Conservation (phyloP, 2,797 vertebrate species). For the Gambelia wislizenii region DNA sequence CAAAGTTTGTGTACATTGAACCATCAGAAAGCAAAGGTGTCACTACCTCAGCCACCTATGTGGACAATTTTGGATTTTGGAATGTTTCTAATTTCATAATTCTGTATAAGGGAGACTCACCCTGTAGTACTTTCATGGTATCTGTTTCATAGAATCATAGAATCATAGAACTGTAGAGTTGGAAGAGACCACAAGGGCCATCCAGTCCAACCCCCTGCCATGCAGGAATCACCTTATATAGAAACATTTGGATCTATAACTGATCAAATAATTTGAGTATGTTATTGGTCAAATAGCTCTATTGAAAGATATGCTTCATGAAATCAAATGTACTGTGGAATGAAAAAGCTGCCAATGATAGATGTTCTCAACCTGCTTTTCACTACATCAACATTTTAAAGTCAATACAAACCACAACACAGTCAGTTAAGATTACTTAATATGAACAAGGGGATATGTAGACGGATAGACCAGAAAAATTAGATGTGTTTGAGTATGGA, state of each 20-base stretch:
- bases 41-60: no score
- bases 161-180: no score
- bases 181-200: no score
- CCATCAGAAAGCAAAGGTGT: no score
- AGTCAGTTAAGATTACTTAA: conserved; percentile 79
- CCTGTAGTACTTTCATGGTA: no score
- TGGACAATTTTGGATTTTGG: no score
- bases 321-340: conserved; percentile 71
- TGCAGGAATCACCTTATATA: no score
- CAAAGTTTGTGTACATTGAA: no score
- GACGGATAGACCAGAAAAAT: conserved; percentile 78
- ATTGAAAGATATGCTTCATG: conserved; percentile 77
- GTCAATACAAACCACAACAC: conserved; percentile 88
- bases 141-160: no score
- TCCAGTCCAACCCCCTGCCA: no score
- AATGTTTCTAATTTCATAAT: no score
- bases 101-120: no score
- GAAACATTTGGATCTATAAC: conserved; percentile 89
- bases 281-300: conserved; percentile 83
- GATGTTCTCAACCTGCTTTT: conserved; percentile 76
- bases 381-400: conserved; percentile 83
- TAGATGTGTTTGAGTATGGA: conserved; percentile 77
- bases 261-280: conserved; percentile 85
- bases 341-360: conserved; percentile 79
- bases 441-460: conserved; percentile 78